These are phyloP conservation scores for Rhabdomys dilectus DNA, from an alignment of 2,113 vertebrate genomes.

Conservation along the genomic window DNA sequence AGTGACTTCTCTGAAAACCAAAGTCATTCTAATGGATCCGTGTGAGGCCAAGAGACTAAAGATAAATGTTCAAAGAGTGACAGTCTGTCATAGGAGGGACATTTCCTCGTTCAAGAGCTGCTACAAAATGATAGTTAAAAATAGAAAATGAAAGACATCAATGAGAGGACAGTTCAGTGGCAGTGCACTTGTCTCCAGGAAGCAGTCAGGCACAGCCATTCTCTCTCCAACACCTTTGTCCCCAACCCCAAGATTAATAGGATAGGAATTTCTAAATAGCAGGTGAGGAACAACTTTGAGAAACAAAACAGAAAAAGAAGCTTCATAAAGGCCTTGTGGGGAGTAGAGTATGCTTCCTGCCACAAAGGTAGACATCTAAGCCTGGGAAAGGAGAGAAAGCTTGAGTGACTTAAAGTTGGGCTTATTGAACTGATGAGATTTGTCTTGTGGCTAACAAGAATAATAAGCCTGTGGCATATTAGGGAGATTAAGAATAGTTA, in stretches of 20 bases:
- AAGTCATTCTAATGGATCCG: background rate
- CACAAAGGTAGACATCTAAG: background rate
- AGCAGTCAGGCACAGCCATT: background rate
- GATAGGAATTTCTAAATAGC: background rate
- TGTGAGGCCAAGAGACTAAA: background rate
- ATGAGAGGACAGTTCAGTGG: background rate
- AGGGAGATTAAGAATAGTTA: background rate
- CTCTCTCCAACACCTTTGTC: background rate
- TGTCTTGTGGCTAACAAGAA: constrained; percentile 15
- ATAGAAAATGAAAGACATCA: background rate
- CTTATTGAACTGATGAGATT: background rate
- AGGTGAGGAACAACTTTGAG: background rate
- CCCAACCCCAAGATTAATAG: background rate
- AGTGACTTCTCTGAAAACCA: background rate
- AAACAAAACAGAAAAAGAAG: background rate
- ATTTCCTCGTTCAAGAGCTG: background rate
- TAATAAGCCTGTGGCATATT: background rate
- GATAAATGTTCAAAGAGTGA: background rate
- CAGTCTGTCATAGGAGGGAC: background rate
- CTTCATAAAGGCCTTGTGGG: background rate
- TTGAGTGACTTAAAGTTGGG: background rate
- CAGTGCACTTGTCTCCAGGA: background rate
- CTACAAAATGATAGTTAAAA: background rate
- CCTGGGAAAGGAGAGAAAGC: background rate
- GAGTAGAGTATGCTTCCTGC: background rate